A percentile compares a stretch with the other conserved stretches of the same genome.
Conservation (phyloP, 2,888 invertebrate genomes). For the Cerastis leucographa region DNA sequence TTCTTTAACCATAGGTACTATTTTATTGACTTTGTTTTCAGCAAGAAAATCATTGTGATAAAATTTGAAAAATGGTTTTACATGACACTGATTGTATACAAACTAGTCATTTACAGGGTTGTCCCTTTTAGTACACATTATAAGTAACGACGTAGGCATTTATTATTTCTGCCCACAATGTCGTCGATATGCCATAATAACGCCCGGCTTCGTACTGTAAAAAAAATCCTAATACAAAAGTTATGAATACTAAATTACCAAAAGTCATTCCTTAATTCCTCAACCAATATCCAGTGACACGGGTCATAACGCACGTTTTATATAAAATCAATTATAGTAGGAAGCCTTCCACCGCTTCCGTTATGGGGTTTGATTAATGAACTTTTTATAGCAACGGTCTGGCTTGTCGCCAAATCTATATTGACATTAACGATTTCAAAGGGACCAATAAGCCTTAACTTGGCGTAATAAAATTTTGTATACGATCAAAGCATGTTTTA, state of each 20-base stretch:
- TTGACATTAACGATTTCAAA: constrained; percentile 78
- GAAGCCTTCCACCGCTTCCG: constrained; percentile 59
- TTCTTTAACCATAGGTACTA: not conserved
- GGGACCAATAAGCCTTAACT: constrained; percentile 62
- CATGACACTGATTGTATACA: not conserved
- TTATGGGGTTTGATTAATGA: constrained; percentile 77
- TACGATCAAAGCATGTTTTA: constrained; percentile 36
- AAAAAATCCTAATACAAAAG: not conserved
- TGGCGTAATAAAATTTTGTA: constrained; percentile 36
- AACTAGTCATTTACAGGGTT: not conserved
- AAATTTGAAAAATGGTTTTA: not conserved
- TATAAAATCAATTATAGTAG: constrained; percentile 77
- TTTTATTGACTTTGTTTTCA: not conserved
- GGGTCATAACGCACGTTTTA: constrained; percentile 63
- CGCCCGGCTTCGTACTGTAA: not conserved
- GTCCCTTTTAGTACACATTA: not conserved
- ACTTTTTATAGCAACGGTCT: constrained; percentile 75
- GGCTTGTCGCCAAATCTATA: constrained; percentile 80
- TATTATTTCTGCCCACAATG: not conserved
- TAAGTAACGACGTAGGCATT: not conserved
- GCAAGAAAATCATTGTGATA: not conserved
- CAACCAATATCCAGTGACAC: constrained; percentile 16
- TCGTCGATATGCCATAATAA: not conserved
- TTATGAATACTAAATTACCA: not conserved
- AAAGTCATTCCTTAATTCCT: constrained; percentile 27